phyloP scores from a whole-genome alignment of 2,888 invertebrate species.

The Vanessa cardui region DNA sequence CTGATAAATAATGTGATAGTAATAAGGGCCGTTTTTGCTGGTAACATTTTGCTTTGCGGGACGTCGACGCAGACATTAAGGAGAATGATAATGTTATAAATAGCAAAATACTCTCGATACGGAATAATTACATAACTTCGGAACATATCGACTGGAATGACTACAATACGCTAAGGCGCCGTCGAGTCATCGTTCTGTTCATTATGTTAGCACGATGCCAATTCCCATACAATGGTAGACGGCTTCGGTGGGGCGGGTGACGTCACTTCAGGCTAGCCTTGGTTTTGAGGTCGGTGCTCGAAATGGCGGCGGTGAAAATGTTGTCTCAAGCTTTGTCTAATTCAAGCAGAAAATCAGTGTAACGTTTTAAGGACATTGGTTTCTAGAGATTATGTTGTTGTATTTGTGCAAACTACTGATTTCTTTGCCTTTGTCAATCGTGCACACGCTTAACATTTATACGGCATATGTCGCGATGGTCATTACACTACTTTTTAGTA shows the following conservation, averaged over 20 bases:
- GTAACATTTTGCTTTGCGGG: not conserved
- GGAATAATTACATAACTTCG: conserved; percentile 17
- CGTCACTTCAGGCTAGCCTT: conserved; percentile 77
- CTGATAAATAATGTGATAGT: not conserved
- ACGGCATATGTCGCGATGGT: no score
- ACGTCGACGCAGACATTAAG: not conserved
- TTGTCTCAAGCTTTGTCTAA: conserved; percentile 61
- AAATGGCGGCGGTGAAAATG: conserved; percentile 70
- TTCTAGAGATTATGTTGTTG: not conserved
- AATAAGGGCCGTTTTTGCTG: not conserved
- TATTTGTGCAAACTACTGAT: not conserved
- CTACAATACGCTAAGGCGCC: conserved; percentile 45
- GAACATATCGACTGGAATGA: conserved; percentile 35
- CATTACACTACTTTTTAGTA: no score
- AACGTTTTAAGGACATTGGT: conserved; percentile 24
- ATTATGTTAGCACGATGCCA: conserved; percentile 70
- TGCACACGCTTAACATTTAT: not conserved
- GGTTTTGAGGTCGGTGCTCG: conserved; percentile 76
- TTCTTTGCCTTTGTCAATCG: no score
- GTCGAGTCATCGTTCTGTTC: conserved; percentile 68
- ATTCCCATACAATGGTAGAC: conserved; percentile 73
- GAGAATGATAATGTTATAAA: conserved; percentile 2
- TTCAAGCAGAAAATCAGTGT: conserved; percentile 37
- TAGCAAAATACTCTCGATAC: conserved; percentile 9
- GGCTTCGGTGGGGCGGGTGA: conserved; percentile 63